Base-by-base conservation (phyloP, 2,797 vertebrate genomes). In the Falco berigora region DNA sequence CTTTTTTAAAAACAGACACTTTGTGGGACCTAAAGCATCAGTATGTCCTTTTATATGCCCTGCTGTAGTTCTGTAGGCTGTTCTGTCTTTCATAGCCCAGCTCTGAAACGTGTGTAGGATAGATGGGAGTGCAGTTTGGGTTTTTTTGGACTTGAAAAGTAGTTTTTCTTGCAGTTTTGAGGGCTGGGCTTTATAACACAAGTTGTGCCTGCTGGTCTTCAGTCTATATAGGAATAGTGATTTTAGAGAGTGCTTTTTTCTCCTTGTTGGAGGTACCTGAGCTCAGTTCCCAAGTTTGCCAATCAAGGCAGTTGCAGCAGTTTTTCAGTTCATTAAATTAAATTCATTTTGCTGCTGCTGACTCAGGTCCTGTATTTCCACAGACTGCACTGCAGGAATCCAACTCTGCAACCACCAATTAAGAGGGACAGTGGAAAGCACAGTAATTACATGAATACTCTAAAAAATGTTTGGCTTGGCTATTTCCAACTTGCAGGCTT, bases 371-470 rank as follows among this genome's bases (percentile, higher is more conserved):
- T 73, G 22, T 46, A 7, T 67, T 87, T 86, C 74, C 36, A 40
- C 77, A 46, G 74, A 40, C 44, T 59, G 67, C n/a, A 7, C 76
- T 40, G 55, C 74, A 52, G 80, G 88, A 82, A 14, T 28, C 44
- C 68, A 53, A 63, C 72, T 69, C 81, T 79, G 73, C 81, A 82
- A 68, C 44, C 46, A 44, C 15, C 84, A 79, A 55, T 90, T 92
- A 74, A 40, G 14, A 21, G 58, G 73, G 73, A 68, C 55, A 50
- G 83, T 27, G 50, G 53, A 71, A 78, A 87, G 42, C 62, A 42
- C 47, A 47, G 50, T 61, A 73, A 69, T 88, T 68, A 32, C 4
- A 61, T 23, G 42, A 89, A 25, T 34, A 12, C 30, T 58, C 86
- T 36, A 55, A 95, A 72, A 62, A 88, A 0, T 2, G 2, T 36